Evolutionary conservation across 2,113 vertebrate genomes (phyloP).

Genomic region (Gnathonemus echidnorhynchus): DNA sequence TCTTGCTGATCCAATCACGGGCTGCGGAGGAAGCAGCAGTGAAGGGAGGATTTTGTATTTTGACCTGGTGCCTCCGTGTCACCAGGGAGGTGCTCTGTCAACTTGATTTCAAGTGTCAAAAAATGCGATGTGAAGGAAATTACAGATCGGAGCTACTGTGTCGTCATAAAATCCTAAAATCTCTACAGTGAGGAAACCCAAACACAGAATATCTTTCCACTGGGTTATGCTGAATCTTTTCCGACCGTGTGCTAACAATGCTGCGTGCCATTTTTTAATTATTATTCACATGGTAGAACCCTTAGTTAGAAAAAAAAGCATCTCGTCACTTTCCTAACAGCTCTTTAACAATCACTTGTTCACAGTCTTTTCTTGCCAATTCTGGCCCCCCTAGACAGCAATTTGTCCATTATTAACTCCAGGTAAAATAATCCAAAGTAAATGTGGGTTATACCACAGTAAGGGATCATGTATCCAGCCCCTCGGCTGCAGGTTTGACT

Average conservation of each 20-base stretch:
- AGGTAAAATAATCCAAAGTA: neutral
- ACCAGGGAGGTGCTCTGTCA: neutral
- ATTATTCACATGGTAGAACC: neutral
- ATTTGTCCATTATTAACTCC: neutral
- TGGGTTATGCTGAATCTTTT: neutral
- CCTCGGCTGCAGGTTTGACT: neutral
- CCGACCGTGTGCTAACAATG: neutral
- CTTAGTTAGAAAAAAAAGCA: neutral
- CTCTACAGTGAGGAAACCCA: neutral
- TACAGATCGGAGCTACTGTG: neutral
- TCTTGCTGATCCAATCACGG: neutral
- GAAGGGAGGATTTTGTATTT: neutral
- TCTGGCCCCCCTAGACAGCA: neutral
- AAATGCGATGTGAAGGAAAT: neutral
- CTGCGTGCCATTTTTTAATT: neutral
- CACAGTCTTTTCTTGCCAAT: neutral
- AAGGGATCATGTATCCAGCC: neutral
- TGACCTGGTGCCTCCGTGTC: neutral
- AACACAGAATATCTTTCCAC: neutral
- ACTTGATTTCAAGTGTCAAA: neutral
- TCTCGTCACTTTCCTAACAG: neutral
- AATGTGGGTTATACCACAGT: neutral
- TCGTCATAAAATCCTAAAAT: neutral
- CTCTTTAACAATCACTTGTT: neutral
- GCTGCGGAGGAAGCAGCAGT: neutral